Base-by-base conservation (phyloP, 2,797 vertebrate genomes). In the Esox masquinongy region DNA sequence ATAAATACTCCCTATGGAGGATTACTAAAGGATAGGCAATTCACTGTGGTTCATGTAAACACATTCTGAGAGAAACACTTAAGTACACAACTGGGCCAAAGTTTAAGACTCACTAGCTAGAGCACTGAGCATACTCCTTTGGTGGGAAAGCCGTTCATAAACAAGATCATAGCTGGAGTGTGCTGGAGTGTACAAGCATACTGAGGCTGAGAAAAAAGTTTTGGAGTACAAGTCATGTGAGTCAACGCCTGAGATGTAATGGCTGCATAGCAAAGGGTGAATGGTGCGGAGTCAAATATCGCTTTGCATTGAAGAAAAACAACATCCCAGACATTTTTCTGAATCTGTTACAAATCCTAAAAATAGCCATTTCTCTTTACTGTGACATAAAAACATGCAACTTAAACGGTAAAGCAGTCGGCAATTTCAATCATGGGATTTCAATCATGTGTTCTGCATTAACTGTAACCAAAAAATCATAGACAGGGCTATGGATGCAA, bases 31-130 rank as follows among this genome's bases (percentile, higher is more conserved):
- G 49, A n/a, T 29, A 56, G 29, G 26, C 16, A 19, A 34, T 1
- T 66, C 43, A 51, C 17, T 9, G 39, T 68, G 19, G 34, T 19
- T 31, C 47, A 53, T 36, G 2, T 12, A 12, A 14, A 51, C 26
- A 71, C 70, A 71, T 29, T 19, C 50, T 19, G 26, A 31, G 29
- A 31, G 19, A 71, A 17, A 71, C 29, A 11, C 24, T 39, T 5
- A 15, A 43, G 43, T 14, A 36, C 36, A 49, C 31, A 75, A 56
- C 64, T 68, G 67, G 26, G 64, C 64, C 47, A 56, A 68, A 68
- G 66, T 50, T 69, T 36, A 49, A 7, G 0, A 12, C 47, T 51
- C 49, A 26, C 22, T 51, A 29, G 24, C 68, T 49, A 22, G n/a
- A 43, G 68, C 47, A 26, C 17, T 29, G 47, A 26, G 26, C n/a